A percentile compares a stretch with the other conserved stretches of the same genome.
Evolutionary conservation across 2,888 invertebrate species (phyloP).

Genomic region (Xestobium rufovillosum): DNA sequence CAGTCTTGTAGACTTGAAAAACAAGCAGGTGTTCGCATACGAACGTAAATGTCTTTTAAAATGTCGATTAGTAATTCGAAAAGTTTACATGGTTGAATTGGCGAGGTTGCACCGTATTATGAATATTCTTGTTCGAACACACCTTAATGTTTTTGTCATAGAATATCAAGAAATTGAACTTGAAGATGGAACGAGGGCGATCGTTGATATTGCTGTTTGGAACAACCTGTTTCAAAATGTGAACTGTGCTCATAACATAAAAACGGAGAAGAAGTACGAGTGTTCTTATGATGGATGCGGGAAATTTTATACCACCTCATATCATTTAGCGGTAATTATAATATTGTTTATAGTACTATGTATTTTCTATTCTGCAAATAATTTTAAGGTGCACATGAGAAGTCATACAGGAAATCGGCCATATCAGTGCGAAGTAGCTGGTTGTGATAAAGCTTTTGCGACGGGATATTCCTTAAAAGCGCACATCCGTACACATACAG

Average conservation of each 20-base stretch:
- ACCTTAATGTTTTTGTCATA: too few relatives aligned
- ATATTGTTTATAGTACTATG: constrained; percentile 5
- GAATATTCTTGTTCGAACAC: too few relatives aligned
- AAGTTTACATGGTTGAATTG: too few relatives aligned
- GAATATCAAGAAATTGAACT: constrained; percentile 30
- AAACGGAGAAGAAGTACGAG: constrained; percentile 36
- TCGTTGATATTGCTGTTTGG: constrained; percentile 24
- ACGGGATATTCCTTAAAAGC: constrained; percentile 46
- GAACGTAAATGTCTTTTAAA: too few relatives aligned
- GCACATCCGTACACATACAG: constrained; percentile 50
- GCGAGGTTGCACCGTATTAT: too few relatives aligned
- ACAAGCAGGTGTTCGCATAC: too few relatives aligned
- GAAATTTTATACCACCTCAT: constrained; percentile 45
- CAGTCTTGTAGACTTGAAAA: too few relatives aligned
- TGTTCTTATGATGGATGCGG: constrained; percentile 45
- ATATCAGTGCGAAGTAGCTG: constrained; percentile 43
- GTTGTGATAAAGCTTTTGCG: constrained; percentile 47
- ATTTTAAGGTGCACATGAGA: constrained; percentile 46
- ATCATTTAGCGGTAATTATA: constrained; percentile 45
- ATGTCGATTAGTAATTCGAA: too few relatives aligned
- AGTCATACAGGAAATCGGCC: constrained; percentile 47
- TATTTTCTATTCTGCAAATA: constrained; percentile 4
- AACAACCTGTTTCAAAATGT: constrained; percentile 8
- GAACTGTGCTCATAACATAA: constrained; percentile 11
- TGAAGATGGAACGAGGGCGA: constrained; percentile 33